Conservation (phyloP, 1,140 invertebrate genomes). For the Drosophila dunni region DNA sequence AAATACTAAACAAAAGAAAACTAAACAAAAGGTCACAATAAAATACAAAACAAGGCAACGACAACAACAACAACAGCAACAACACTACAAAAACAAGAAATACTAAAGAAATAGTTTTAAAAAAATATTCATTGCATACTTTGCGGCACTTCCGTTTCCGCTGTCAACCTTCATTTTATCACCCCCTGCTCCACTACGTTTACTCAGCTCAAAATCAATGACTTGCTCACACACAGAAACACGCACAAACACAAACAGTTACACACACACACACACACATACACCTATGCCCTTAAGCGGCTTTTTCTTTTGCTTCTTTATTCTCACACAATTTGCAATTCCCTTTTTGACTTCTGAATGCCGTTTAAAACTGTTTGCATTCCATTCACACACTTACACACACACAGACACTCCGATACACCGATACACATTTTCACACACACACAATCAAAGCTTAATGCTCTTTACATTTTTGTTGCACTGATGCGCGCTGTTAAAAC, state of each 20-base stretch:
- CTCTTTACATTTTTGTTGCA: constrained; percentile 28
- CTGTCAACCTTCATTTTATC: neutral
- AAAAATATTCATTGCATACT: constrained; percentile 29
- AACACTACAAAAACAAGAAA: constrained; percentile 34
- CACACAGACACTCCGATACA: constrained; percentile 3
- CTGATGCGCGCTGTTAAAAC: constrained; percentile 8
- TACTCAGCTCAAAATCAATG: constrained; percentile 8
- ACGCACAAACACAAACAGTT: neutral
- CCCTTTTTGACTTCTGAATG: constrained; percentile 41
- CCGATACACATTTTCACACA: neutral
- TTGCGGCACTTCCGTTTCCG: constrained; percentile 17
- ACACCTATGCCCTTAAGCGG: constrained; percentile 29
- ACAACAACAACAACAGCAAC: constrained; percentile 44
- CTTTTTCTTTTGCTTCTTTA: constrained; percentile 30
- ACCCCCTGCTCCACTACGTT: neutral
- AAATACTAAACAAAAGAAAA: constrained; percentile 39
- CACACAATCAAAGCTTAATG: constrained; percentile 1
- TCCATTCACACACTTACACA: constrained; percentile 7
- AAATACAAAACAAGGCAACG: constrained; percentile 34
- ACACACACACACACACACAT: constrained; percentile 15
- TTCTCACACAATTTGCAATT: constrained; percentile 29
- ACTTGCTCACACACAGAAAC: constrained; percentile 22
- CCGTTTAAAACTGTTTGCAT: constrained; percentile 45
- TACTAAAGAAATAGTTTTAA: constrained; percentile 32
- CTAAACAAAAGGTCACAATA: constrained; percentile 44